Evolutionary conservation across 2,113 vertebrate genomes (phyloP).

Genomic region (Nansenia antarctica): DNA sequence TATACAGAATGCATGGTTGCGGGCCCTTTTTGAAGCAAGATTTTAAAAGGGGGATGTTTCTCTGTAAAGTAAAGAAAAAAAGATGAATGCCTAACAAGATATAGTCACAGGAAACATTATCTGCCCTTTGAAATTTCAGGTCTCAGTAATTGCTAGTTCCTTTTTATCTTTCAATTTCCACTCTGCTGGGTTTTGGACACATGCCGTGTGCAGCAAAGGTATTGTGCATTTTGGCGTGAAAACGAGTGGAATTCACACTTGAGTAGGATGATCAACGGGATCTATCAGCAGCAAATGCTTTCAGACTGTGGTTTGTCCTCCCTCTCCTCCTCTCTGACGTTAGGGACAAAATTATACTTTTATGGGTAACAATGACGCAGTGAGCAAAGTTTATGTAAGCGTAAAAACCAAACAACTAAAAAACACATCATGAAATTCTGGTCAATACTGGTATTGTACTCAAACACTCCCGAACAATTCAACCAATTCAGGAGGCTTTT

Average conservation of each 20-base stretch:
- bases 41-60: neutral
- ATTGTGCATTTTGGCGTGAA: conserved; percentile 26
- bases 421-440: neutral
- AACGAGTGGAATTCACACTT: conserved; percentile 41
- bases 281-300: conserved; percentile 29
- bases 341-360: neutral
- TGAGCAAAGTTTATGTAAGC: neutral
- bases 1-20: neutral
- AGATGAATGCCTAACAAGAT: neutral
- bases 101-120: conserved; percentile 19
- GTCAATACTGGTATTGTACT: neutral
- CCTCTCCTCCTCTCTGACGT: neutral
- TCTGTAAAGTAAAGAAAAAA: neutral
- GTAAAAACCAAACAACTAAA: neutral
- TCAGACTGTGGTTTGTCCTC: conserved; percentile 5
- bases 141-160: conserved; percentile 37
- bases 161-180: conserved; percentile 28
- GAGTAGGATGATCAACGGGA: conserved; percentile 35
- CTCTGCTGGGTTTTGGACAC: conserved; percentile 18
- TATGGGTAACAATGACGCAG: neutral
- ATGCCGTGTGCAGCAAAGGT: conserved; percentile 13
- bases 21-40: neutral
- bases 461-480: neutral
- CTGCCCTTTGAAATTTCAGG: conserved; percentile 22
- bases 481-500: no score